Percentiles rank a stretch among this genome's conserved stretches.
Conservation (phyloP, 2,888 invertebrate species). For the Ophraella communa region DNA sequence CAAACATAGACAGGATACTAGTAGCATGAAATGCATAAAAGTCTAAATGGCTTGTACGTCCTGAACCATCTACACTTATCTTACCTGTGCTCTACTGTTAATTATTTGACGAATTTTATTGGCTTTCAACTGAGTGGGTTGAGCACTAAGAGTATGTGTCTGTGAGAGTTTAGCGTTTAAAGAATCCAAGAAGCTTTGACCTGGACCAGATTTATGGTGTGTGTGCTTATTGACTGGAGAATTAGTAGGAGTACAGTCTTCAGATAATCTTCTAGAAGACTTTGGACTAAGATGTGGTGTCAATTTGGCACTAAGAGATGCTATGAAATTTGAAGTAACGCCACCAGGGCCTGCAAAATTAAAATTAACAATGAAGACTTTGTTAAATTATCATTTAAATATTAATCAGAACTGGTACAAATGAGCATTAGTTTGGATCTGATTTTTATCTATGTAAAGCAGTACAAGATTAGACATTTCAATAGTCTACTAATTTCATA, state of each 20-base stretch:
- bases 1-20: too few species aligned
- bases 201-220: conserved; percentile 57
- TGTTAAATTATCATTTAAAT: too few species aligned
- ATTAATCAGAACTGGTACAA: too few species aligned
- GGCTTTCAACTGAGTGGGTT: conserved; percentile 64
- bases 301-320: conserved; percentile 74
- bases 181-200: conserved; percentile 76
- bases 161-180: conserved; percentile 80
- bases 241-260: conserved; percentile 48
- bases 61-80: too few species aligned
- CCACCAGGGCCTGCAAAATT: conserved; percentile 59
- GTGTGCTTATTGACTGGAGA: conserved; percentile 26
- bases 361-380: too few species aligned
- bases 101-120: conserved; percentile 75
- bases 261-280: conserved; percentile 62
- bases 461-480: too few species aligned
- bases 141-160: conserved; percentile 61
- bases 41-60: too few species aligned
- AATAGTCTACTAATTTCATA: too few species aligned
- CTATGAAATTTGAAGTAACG: conserved; percentile 72
- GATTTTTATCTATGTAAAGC: too few species aligned
- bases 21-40: too few species aligned
- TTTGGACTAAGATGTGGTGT: conserved; percentile 69
- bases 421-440: too few species aligned
- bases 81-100: conserved; percentile 73